Evolutionary conservation across 2,113 vertebrate species (phyloP).

Genomic region (Scopus umbretta): DNA sequence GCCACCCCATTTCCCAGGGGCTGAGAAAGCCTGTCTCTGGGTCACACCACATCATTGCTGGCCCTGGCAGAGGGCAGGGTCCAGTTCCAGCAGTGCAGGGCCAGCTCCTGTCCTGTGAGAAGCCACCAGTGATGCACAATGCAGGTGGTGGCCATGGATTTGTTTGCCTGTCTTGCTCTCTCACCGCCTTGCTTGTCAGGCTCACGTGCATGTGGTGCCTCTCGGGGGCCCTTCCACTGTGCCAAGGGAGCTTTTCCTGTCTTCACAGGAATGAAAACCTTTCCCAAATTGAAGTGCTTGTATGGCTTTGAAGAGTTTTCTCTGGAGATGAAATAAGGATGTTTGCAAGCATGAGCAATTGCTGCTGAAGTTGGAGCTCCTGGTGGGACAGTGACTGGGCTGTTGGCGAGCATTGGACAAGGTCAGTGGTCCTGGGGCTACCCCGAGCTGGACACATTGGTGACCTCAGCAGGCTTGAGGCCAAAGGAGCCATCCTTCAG

Average conservation of each 20-base stretch:
- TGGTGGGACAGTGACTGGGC: not conserved
- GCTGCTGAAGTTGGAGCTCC: not conserved
- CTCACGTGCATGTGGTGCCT: not conserved
- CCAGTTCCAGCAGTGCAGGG: not conserved
- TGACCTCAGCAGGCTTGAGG: not conserved
- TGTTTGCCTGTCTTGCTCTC: not conserved
- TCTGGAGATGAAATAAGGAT: not conserved
- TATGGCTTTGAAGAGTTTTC: slow-evolving; percentile 54
- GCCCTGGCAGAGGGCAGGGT: not conserved
- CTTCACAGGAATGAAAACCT: slow-evolving; percentile 39
- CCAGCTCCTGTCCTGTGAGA: not conserved
- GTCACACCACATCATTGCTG: not conserved
- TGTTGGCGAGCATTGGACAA: not conserved
- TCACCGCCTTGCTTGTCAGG: not conserved
- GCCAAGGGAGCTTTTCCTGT: slow-evolving; percentile 36
- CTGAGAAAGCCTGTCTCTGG: not conserved
- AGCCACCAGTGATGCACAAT: not conserved
- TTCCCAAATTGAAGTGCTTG: slow-evolving; percentile 31
- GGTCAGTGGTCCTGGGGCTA: not conserved
- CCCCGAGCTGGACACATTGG: not conserved
- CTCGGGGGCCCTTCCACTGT: not conserved
- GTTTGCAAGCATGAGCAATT: not conserved
- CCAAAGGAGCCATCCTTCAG: not conserved
- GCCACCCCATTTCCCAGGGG: not conserved
- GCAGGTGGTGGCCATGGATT: not conserved